phyloP scores from a whole-genome alignment of 2,888 invertebrate genomes.

The Cheilosia grossa region DNA sequence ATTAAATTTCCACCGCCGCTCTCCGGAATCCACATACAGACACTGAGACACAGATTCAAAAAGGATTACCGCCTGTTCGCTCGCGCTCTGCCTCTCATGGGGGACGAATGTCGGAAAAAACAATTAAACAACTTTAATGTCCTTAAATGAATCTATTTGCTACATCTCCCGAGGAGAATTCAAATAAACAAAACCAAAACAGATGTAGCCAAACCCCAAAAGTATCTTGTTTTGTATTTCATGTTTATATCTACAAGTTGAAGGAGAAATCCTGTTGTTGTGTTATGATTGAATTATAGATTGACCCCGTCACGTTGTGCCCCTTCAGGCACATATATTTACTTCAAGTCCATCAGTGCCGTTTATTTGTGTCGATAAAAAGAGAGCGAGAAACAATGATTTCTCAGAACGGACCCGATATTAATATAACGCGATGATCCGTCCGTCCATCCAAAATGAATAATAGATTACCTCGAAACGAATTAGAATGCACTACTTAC shows the following conservation, averaged over 20 bases:
- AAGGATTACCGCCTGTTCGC: constrained; percentile 28
- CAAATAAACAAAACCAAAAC: constrained; percentile 44
- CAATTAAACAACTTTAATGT: constrained; percentile 64
- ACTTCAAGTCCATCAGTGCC: not conserved
- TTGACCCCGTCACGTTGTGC: not conserved
- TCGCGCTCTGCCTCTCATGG: constrained; percentile 1
- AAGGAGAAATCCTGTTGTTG: constrained; percentile 17
- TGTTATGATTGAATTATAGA: constrained; percentile 56
- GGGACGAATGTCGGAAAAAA: constrained; percentile 13
- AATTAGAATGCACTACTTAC: constrained; percentile 51
- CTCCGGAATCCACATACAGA: not conserved
- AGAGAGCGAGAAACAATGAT: constrained; percentile 6
- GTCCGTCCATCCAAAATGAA: constrained; percentile 29
- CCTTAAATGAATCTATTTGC: constrained; percentile 51
- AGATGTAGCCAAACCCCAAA: constrained; percentile 25
- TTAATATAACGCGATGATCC: constrained; percentile 44
- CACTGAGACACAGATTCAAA: not conserved
- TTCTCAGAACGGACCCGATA: constrained; percentile 42
- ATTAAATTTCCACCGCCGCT: constrained; percentile 28
- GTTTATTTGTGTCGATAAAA: constrained; percentile 31
- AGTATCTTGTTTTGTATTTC: constrained; percentile 6
- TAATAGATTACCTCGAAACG: constrained; percentile 33
- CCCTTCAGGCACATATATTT: not conserved
- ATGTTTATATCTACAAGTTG: constrained; percentile 7
- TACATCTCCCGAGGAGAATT: constrained; percentile 21